These are phyloP conservation scores for Bettongia penicillata DNA, from an alignment of 2,113 vertebrate genomes.

Conservation along the genomic window DNA sequence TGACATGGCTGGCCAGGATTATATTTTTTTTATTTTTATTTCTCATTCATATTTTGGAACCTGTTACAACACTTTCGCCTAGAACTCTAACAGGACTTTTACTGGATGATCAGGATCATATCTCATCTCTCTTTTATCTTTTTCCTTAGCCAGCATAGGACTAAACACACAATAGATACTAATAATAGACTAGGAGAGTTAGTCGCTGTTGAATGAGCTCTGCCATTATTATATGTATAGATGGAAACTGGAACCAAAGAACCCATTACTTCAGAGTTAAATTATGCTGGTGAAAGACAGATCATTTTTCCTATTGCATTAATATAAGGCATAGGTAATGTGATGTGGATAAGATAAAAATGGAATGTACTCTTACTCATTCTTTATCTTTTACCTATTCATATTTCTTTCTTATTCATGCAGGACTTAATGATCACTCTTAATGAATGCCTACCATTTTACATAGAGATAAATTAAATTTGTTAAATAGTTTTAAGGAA, in stretches of 20 bases:
- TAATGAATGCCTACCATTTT: not conserved
- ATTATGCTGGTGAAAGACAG: not conserved
- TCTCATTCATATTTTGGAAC: not conserved
- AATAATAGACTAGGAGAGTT: not conserved
- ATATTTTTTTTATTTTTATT: not conserved
- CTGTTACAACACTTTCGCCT: not conserved
- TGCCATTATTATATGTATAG: not conserved
- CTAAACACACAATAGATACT: not conserved
- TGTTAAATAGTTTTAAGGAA: not conserved
- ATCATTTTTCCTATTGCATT: not conserved
- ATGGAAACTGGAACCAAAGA: not conserved
- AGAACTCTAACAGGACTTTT: not conserved
- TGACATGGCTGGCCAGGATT: not conserved
- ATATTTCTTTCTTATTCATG: constrained; percentile 1
- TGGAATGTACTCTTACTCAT: not conserved
- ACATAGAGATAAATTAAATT: not conserved
- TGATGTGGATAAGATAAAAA: not conserved
- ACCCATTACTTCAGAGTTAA: not conserved
- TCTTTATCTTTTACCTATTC: not conserved
- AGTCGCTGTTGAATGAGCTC: not conserved
- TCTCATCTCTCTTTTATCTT: not conserved
- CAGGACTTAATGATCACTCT: not conserved
- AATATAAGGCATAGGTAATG: not conserved
- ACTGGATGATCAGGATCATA: not conserved
- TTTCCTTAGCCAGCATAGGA: not conserved